Evolutionary conservation across 1,140 invertebrate genomes (phyloP).

Genomic region (Diorhabda carinulata): DNA sequence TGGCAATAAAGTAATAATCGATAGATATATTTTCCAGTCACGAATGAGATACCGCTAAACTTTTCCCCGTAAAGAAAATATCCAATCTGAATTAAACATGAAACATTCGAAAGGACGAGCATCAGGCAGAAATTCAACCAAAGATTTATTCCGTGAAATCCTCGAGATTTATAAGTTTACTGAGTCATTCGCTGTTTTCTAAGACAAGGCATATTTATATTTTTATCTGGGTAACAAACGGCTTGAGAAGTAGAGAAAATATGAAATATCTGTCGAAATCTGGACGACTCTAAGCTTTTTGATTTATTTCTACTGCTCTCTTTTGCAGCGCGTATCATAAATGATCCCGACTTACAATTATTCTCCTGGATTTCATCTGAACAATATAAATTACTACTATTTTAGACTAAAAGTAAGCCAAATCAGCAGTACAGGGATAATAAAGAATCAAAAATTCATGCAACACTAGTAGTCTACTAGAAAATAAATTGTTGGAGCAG

Average conservation of each 20-base stretch:
- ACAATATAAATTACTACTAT: no score
- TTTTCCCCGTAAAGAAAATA: constrained; percentile 38
- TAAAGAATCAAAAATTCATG: no score
- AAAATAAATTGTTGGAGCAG: no score
- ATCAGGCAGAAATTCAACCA: constrained; percentile 28
- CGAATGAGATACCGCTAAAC: constrained; percentile 27
- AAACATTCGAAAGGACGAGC: constrained; percentile 27
- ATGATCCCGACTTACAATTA: no score
- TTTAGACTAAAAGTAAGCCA: no score
- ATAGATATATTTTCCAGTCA: constrained; percentile 37
- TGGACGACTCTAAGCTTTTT: constrained; percentile 29
- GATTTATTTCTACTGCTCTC: not conserved
- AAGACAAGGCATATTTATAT: constrained; percentile 39
- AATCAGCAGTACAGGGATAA: no score
- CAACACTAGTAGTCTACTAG: no score
- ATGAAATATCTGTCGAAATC: constrained; percentile 35
- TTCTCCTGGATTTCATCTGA: no score
- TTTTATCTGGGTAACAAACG: constrained; percentile 37
- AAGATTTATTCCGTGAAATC: constrained; percentile 33
- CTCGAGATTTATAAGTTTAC: constrained; percentile 36
- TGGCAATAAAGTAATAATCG: constrained; percentile 39
- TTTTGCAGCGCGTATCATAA: no score
- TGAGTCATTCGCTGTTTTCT: constrained; percentile 24
- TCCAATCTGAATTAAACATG: constrained; percentile 41
- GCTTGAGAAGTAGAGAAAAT: constrained; percentile 31